Base-by-base conservation (phyloP, 1,140 invertebrate genomes). In the Trachelipus rathkii region DNA sequence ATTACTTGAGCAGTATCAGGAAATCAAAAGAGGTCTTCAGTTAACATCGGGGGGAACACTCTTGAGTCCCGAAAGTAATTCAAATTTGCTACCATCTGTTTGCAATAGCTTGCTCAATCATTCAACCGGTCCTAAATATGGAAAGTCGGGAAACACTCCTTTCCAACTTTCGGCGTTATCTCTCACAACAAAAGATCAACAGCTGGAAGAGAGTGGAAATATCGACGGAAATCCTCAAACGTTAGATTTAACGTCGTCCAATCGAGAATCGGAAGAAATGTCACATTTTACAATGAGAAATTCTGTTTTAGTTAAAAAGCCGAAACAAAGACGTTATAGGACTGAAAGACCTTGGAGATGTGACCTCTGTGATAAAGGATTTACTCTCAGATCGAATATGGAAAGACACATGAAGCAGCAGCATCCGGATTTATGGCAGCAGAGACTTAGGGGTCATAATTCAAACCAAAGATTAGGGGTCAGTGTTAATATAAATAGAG, bases 351-450 rank as follows among this genome's bases (percentile, higher is more conserved):
- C 94, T 0, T 95, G 95, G 82, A 90, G 90, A 0, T 96, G 95
- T 84, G 92, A 93, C 50, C 92, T 94, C 81, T 96, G 95, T 83
- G 91, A 92, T 0, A 93, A 94, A 0, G 88, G 92, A 70, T 97
- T 97, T 82, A 96, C 94, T 0, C 84, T 96, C 0, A 88, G 94
- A 9, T 95, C 93, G 9, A 96, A 96, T 82, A 96, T 96, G 93
- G 94, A 96, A 84, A 86, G 94, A 0, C 95, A 97, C 78, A 92
- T 96, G 0, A 96, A 96, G 83, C 93, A 95, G 81, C 94, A 96
- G 82, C 95, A 96, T 87, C 94, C 94, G 0, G 91, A 94, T 72
- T 90, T 89, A 80, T 95, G 93, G 92, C 83, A 80, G 73, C 82
- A 72, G 79, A 82, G 92, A 90, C 76, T 78, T 13, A 76, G 81